phyloP scores from a whole-genome alignment of 2,888 invertebrate species.

The Cataglyphis altisquamis region DNA sequence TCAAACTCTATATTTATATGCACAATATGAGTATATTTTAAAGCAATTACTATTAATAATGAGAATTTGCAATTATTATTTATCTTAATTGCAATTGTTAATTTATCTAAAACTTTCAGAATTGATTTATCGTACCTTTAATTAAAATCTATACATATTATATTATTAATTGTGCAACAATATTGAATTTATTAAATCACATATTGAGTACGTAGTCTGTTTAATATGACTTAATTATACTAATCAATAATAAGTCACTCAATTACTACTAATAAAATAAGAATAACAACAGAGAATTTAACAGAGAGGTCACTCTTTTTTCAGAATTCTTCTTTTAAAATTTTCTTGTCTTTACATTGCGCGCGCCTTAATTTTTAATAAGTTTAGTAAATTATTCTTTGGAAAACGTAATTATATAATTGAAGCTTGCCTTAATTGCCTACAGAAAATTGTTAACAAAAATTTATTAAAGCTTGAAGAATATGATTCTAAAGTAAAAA shows the following conservation, averaged over 20 bases:
- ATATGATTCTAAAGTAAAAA: slow-evolving; percentile 16
- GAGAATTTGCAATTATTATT: neutral
- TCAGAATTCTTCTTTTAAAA: neutral
- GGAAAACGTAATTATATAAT: slow-evolving; percentile 1
- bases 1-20: neutral
- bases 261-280: neutral
- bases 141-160: slow-evolving; percentile 8
- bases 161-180: slow-evolving; percentile 1
- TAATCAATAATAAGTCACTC: neutral
- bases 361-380: slow-evolving; percentile 21
- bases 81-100: no score
- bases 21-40: neutral
- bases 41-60: neutral
- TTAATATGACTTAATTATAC: neutral
- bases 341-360: neutral
- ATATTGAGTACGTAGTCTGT: neutral
- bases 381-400: slow-evolving; percentile 4
- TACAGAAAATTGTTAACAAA: slow-evolving; percentile 9
- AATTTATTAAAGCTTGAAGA: slow-evolving; percentile 39
- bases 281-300: neutral
- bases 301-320: neutral
- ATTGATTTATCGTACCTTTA: neutral
- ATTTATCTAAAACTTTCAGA: neutral
- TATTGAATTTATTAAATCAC: neutral
- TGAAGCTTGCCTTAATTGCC: neutral